Evolutionary conservation across 2,113 vertebrate genomes (phyloP).

Genomic region (Callipepla californica): DNA sequence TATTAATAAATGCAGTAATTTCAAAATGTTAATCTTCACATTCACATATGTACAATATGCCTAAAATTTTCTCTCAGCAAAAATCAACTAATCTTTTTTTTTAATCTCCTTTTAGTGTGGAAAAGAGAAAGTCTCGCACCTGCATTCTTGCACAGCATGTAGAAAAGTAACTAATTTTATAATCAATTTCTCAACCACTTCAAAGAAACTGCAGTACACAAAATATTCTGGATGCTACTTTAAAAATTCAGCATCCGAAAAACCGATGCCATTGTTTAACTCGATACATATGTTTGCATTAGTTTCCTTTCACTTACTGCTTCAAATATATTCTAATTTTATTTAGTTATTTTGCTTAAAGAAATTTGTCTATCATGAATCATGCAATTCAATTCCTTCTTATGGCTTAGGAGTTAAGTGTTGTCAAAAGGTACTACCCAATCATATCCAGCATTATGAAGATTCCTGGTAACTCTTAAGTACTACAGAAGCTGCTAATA

Average conservation of each 20-base stretch:
- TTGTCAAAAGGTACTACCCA: background rate
- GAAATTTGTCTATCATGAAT: constrained; percentile 1
- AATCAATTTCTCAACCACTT: background rate
- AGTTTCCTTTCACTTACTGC: background rate
- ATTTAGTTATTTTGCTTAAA: background rate
- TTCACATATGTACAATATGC: background rate
- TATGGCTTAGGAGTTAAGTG: background rate
- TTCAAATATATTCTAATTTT: constrained; percentile 1
- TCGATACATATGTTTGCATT: background rate
- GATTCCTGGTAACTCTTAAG: constrained; percentile 17
- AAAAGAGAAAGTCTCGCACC: background rate
- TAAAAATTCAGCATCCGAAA: background rate
- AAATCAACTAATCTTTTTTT: background rate
- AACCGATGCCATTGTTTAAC: constrained; percentile 23
- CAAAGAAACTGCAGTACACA: background rate
- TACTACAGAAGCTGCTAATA: background rate
- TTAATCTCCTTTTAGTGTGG: background rate
- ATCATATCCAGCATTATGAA: constrained; percentile 4
- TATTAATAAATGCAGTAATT: constrained; percentile 10
- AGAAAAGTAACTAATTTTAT: background rate
- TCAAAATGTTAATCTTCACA: background rate
- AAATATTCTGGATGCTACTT: background rate
- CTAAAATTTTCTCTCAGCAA: background rate
- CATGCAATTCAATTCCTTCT: background rate
- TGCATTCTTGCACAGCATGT: background rate